A percentile compares a stretch with the other conserved stretches of the same genome.
Conservation (phyloP, 2,888 invertebrate genomes). For the Tyria jacobaeae region DNA sequence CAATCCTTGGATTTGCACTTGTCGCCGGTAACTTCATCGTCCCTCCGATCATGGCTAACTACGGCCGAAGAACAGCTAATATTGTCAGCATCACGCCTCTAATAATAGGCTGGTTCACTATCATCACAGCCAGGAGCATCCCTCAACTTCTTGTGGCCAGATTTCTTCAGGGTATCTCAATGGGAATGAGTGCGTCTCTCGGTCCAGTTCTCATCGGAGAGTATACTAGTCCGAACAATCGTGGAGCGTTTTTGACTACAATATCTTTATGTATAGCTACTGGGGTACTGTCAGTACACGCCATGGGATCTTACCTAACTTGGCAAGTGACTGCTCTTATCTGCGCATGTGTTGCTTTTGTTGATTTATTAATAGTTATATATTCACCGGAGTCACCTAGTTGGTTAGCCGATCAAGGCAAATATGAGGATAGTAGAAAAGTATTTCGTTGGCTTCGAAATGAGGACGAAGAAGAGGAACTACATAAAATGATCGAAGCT, state of each 20-base stretch:
- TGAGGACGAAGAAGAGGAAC: constrained; percentile 67
- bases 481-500: constrained; percentile 66
- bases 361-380: constrained; percentile 69
- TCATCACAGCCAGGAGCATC: constrained; percentile 66
- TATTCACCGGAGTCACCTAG: constrained; percentile 87
- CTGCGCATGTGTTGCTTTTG: constrained; percentile 71
- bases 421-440: constrained; percentile 79
- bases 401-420: constrained; percentile 86
- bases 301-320: constrained; percentile 84
- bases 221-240: constrained; percentile 83
- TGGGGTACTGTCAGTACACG: constrained; percentile 86
- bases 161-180: constrained; percentile 71
- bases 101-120: constrained; percentile 81
- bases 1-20: constrained; percentile 62
- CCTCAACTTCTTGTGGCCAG: constrained; percentile 60
- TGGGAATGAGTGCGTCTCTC: constrained; percentile 78
- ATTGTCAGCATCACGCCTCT: constrained; percentile 74
- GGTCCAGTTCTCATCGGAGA: constrained; percentile 82
- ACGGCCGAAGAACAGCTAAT: constrained; percentile 82
- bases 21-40: constrained; percentile 62
- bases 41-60: constrained; percentile 75
- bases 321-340: constrained; percentile 85
- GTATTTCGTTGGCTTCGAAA: constrained; percentile 86
- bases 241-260: constrained; percentile 86
- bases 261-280: constrained; percentile 84